These are phyloP conservation scores for Doris montereyensis DNA, from an alignment of 2,888 invertebrate genomes.

Conservation along the genomic window DNA sequence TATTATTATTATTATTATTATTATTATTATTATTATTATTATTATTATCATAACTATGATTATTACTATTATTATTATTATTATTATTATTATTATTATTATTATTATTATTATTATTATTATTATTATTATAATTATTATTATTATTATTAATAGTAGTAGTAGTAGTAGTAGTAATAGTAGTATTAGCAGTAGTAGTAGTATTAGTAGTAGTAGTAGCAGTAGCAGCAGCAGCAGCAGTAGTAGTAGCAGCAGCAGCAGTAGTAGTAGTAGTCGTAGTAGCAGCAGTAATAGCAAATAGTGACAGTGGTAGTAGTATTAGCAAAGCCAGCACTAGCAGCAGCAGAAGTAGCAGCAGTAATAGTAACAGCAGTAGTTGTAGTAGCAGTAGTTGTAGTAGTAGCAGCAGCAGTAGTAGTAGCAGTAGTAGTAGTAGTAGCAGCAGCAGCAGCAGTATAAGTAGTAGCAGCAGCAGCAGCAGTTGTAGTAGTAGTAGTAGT, in stretches of 20 bases:
- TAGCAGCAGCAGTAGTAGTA: neutral
- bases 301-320: no score
- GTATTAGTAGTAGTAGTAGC: no score
- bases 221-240: neutral
- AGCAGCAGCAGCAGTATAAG: neutral
- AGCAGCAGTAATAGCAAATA: no score
- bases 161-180: neutral
- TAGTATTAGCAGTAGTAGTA: no score
- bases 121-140: neutral
- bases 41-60: neutral
- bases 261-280: no score
- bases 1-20: slow-evolving; percentile 20
- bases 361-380: neutral
- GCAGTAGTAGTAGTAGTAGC: neutral
- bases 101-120: neutral
- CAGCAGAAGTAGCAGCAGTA: no score
- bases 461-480: neutral
- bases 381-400: neutral
- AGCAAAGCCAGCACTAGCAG: no score
- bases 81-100: neutral
- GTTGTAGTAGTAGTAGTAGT: neutral
- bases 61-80: neutral
- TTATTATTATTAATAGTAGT: neutral
- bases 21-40: slow-evolving; percentile 10
- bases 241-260: no score